Conservation (phyloP, 2,888 invertebrate genomes). For the Eutolmus rufibarbis region DNA sequence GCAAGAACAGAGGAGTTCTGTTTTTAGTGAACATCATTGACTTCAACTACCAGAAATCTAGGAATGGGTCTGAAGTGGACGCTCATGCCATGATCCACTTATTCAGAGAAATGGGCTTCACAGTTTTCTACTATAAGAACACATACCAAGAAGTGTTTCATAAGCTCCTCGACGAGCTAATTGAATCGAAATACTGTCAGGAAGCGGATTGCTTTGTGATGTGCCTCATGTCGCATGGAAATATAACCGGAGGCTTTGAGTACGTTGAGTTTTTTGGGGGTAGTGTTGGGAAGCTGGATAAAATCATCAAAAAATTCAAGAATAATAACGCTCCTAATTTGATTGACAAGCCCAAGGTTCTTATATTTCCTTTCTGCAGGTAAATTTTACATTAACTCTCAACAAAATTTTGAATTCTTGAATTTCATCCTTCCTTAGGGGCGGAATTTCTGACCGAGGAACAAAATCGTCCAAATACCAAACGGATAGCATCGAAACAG, state of each 20-base stretch:
- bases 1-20: conserved; percentile 67
- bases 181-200: conserved; percentile 60
- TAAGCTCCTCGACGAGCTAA: conserved; percentile 62
- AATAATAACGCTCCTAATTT: conserved; percentile 66
- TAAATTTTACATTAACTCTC: conserved; percentile 43
- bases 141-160: conserved; percentile 60
- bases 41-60: conserved; percentile 62
- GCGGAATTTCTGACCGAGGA: conserved; percentile 53
- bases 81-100: conserved; percentile 66
- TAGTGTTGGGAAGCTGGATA: conserved; percentile 63
- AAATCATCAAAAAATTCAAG: conserved; percentile 69
- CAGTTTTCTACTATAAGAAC: conserved; percentile 55
- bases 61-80: conserved; percentile 71
- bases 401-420: neutral
- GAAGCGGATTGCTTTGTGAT: conserved; percentile 70
- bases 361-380: conserved; percentile 77
- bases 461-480: neutral
- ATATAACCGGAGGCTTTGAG: conserved; percentile 64
- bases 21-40: conserved; percentile 70
- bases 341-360: conserved; percentile 72
- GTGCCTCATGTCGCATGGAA: conserved; percentile 74
- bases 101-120: conserved; percentile 70
- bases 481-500: conserved; percentile 50
- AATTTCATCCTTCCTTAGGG: conserved; percentile 52
- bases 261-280: conserved; percentile 70